Conservation (phyloP, 2,888 invertebrate species). For the Pachymerium ferrugineum region DNA sequence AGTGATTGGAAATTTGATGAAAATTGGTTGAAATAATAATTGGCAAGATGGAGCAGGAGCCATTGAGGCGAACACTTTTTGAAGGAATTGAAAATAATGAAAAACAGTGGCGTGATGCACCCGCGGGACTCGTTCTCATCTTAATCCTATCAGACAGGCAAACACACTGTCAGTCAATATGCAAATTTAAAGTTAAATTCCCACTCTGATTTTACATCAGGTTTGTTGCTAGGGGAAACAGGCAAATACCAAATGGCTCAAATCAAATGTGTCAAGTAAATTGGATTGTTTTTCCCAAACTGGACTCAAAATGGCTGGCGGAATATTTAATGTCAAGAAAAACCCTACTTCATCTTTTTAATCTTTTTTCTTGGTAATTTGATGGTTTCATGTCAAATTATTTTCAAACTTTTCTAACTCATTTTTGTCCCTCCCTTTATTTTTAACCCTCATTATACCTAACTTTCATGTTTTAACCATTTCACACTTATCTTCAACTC, state of each 20-base stretch:
- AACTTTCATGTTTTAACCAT: background rate
- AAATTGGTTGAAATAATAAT: slow-evolving; percentile 21
- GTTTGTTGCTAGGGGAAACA: background rate
- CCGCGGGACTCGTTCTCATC: slow-evolving; percentile 14
- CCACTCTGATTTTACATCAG: background rate
- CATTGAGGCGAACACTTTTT: background rate
- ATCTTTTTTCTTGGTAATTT: no score
- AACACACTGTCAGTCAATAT: slow-evolving; percentile 15
- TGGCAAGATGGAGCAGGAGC: slow-evolving; percentile 2
- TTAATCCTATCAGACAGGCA: slow-evolving; percentile 18
- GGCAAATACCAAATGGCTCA: background rate
- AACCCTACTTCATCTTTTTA: no score
- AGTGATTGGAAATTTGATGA: slow-evolving; percentile 2
- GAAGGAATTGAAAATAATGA: slow-evolving; percentile 21
- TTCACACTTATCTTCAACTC: background rate
- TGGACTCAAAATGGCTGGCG: background rate
- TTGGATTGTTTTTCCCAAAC: background rate
- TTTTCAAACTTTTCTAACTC: no score
- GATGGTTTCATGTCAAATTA: background rate
- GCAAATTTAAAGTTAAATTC: slow-evolving; percentile 18
- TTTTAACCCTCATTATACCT: no score
- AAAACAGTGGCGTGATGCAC: slow-evolving; percentile 21
- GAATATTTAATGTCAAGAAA: no score
- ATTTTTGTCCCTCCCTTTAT: no score
- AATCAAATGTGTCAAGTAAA: background rate